Conservation (phyloP, 2,113 vertebrate species). For the Ia io region DNA sequence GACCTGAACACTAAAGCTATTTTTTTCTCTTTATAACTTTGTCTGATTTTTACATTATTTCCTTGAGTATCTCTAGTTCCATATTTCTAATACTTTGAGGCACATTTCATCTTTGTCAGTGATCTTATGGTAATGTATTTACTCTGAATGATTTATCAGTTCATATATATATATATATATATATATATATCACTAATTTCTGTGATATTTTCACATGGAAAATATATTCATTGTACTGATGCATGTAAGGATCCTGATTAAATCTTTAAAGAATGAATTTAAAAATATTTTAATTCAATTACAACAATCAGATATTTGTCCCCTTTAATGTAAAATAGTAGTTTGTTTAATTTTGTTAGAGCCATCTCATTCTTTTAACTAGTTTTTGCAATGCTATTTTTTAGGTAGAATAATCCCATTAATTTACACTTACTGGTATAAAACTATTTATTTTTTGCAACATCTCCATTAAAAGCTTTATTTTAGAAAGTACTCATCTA, state of each 20-base stretch:
- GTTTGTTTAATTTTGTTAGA: not conserved
- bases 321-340: not conserved
- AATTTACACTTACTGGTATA: not conserved
- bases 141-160: not conserved
- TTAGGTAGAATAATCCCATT: not conserved
- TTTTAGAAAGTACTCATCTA: not conserved
- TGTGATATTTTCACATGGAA: not conserved
- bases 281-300: not conserved
- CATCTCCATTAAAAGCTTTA: not conserved
- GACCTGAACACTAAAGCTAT: not conserved
- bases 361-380: not conserved
- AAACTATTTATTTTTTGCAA: not conserved
- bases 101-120: not conserved
- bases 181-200: not conserved
- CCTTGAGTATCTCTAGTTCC: not conserved
- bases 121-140: not conserved
- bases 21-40: not conserved
- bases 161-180: not conserved
- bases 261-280: not conserved
- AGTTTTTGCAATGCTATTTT: not conserved
- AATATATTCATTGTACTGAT: not conserved
- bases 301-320: not conserved
- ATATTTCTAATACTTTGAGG: not conserved
- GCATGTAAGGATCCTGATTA: not conserved
- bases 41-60: not conserved